phyloP scores from a whole-genome alignment of 2,888 invertebrate genomes.

The Pemphredon lugubris region DNA sequence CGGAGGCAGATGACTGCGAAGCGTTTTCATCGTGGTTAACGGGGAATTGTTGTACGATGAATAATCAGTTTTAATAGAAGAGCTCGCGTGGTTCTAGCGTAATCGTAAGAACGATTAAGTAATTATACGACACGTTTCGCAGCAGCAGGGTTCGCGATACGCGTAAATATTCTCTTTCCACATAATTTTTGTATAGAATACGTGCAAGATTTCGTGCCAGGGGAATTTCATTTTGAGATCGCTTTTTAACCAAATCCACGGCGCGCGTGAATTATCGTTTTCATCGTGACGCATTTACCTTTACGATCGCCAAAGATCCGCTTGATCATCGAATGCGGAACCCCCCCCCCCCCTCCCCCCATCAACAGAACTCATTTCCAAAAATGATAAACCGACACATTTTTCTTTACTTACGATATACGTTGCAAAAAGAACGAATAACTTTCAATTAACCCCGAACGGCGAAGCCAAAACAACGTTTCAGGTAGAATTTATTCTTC shows the following conservation, averaged over 20 bases:
- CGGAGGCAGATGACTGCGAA: background rate
- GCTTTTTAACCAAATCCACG: slow-evolving; percentile 26
- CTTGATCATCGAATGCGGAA: slow-evolving; percentile 21
- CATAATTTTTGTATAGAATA: background rate
- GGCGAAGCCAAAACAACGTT: no score
- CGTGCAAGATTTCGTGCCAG: background rate
- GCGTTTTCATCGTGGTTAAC: background rate
- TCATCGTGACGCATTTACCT: background rate
- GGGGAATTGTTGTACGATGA: slow-evolving; percentile 4
- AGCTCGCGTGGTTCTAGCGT: background rate
- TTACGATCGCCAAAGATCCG: slow-evolving; percentile 6
- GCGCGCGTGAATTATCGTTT: slow-evolving; percentile 16
- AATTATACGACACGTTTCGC: background rate
- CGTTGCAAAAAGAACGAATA: no score
- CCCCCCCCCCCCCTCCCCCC: no score
- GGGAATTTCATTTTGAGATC: slow-evolving; percentile 27
- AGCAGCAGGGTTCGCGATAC: no score
- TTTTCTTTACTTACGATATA: no score
- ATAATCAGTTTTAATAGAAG: slow-evolving; percentile 32
- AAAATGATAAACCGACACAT: no score
- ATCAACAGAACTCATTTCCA: slow-evolving; percentile 1
- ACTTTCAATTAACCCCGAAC: no score
- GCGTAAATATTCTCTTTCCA: no score
- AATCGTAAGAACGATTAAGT: background rate
- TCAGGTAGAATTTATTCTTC: no score